Conservation (phyloP, 2,113 vertebrate species). For the Hystrix cristata region DNA sequence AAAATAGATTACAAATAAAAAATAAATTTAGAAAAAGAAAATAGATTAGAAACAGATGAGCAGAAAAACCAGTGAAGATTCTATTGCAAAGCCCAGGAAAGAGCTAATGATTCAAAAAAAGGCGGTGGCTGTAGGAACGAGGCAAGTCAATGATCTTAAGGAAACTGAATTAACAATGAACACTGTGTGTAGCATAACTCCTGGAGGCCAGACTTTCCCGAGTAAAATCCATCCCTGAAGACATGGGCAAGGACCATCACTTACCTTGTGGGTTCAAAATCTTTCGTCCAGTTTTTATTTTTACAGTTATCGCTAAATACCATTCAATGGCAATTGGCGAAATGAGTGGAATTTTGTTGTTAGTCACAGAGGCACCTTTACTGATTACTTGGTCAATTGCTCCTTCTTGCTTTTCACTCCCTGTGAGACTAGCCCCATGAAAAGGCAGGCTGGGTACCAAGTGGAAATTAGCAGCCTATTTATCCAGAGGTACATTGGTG, state of each 20-base stretch:
- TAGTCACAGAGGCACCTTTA: background rate
- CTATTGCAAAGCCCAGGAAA: background rate
- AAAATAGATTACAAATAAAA: background rate
- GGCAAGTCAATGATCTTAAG: background rate
- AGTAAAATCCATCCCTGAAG: constrained; percentile 5
- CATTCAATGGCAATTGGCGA: background rate
- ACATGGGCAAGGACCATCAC: background rate
- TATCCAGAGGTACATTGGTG: background rate
- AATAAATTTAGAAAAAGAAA: constrained; percentile 1
- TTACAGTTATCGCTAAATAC: background rate
- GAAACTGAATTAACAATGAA: background rate
- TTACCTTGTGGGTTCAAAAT: background rate
- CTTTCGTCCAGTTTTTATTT: background rate
- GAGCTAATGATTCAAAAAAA: background rate
- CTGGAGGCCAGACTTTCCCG: background rate
- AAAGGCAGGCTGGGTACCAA: background rate
- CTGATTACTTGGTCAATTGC: background rate
- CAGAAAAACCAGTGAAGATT: background rate
- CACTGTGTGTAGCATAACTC: background rate
- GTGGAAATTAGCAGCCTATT: background rate
- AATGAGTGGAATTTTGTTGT: background rate
- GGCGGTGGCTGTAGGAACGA: background rate
- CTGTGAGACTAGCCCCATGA: background rate
- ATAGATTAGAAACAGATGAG: background rate
- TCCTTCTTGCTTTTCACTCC: background rate